These are phyloP conservation scores for Drosophila parvula DNA, from an alignment of 1,140 invertebrate species.

Conservation along the genomic window DNA sequence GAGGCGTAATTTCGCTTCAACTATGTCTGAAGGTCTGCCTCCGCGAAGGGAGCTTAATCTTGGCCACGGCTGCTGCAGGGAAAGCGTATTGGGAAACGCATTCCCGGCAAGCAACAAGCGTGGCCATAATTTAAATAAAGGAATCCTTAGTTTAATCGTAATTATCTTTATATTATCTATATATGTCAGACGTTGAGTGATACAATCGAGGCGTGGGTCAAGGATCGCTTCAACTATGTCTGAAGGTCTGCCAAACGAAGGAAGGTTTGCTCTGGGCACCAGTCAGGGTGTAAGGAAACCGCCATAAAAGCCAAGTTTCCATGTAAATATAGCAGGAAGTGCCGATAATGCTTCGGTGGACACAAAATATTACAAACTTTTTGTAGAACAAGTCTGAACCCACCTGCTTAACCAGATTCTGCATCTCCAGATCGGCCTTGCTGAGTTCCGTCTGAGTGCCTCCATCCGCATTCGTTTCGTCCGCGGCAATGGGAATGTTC, in stretches of 20 bases:
- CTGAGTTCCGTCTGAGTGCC: conserved; percentile 88
- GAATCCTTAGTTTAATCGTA: background rate
- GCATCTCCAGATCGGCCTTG: conserved; percentile 93
- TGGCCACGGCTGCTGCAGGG: conserved; percentile 52
- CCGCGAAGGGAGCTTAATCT: conserved; percentile 50
- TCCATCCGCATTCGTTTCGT: conserved; percentile 87
- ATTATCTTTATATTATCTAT: background rate
- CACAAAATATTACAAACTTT: too few relatives aligned
- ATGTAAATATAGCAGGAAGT: conserved; percentile 15
- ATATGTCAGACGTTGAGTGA: conserved; percentile 80
- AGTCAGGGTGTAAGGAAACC: conserved; percentile 23
- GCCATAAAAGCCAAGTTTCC: conserved; percentile 6
- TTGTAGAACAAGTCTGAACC: conserved; percentile 6
- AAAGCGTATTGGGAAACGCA: conserved; percentile 24
- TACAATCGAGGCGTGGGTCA: conserved; percentile 74
- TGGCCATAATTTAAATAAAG: conserved; percentile 28
- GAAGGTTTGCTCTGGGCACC: conserved; percentile 54
- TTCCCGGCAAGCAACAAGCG: conserved; percentile 32
- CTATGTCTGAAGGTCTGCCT: conserved; percentile 79
- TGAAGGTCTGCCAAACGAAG: conserved; percentile 58
- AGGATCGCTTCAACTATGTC: conserved; percentile 78
- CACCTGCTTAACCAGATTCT: conserved; percentile 93
- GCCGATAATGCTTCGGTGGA: background rate
- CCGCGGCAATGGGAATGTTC: conserved; percentile 92
- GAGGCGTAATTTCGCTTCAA: conserved; percentile 75